Evolutionary conservation across 2,113 vertebrate genomes (phyloP), one percentile per base, ranked within the genome.

Genomic region (Psammodynastes pulverulentus): DNA sequence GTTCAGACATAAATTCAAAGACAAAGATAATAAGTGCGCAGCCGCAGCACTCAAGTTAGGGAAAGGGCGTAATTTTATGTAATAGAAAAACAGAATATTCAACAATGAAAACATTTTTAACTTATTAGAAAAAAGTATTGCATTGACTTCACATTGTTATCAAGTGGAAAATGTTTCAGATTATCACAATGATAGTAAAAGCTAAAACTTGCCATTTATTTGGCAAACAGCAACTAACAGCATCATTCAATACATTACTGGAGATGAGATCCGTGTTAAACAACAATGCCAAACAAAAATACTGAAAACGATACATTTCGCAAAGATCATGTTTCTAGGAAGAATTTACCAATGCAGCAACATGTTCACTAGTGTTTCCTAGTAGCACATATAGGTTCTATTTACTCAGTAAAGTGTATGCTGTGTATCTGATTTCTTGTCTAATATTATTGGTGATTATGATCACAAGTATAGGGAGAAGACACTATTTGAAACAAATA

Each of bases 191-290:
- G 43, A 0, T 88, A 88, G 0, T 91, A 93, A 93, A 91, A 93
- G 54, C 48, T 91, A 94, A 85, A 1, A 91, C 39, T 7, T 3
- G 87, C 0, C 0, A 51, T 95, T 96, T 96, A 94, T 96, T 96
- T 95, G 90, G 1, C 0, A 91, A 86, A 92, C 89, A 88, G 86
- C 45, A 92, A n/a, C 52, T 88, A 58, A 94, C 21, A 94, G 56
- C 4, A 87, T 94, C 3, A 53, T 92, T n/a, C 93, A 9, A 84
- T 0, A 62, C 0, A 89, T 46, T 91, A 86, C 87, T 56, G 94
- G 92, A 12, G 39, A 26, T 90, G 54, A 93, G 93, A 21, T 87
- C n/a, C 49, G 92, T 90, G 24, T 94, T 91, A 88, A 93, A 93
- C 13, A 93, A 84, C 93, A 85, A 79, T 0, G 46, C 8, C 92